Base-by-base conservation (phyloP, 2,888 invertebrate genomes). In the Ecdyonurus torrentis region DNA sequence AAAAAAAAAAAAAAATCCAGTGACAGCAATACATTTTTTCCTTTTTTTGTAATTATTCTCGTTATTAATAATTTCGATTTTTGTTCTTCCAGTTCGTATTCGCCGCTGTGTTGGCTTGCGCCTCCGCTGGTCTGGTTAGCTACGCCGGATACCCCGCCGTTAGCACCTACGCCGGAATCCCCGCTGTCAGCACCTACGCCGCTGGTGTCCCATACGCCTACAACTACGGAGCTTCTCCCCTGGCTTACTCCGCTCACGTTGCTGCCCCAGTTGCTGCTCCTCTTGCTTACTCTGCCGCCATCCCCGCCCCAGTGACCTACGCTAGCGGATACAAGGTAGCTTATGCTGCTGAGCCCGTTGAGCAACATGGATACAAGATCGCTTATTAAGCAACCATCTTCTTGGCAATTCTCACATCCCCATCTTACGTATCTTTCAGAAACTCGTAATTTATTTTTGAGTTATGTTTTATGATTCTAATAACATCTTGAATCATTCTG, bases 291-390 rank as follows among this genome's bases (percentile, higher is more conserved):
- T 63, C 66, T 64, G 67, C 22, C 69, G 64, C 67, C 66, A 64
- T 66, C 58, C 65, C 68, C 60, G 67, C 68, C 58, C 68, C 70
- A 60, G 66, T 69, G 67, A 65, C 67, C 64, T 70, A 70, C 67
- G 65, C 67, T 61, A 66, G 69, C 52, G 71, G 71, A 63, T 70
- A 70, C 69, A 64, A 67, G 64, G 68, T 70, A 60, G 62, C 69
- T 61, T 68, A 69, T 66, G 64, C 65, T 58, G 68, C 68, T 18
- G 72, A 74, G 53, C 74, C 75, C 10, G 69, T 72, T 52, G 73
- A 74, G 70, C 70, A 72, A 65, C 73, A 73, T 65, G 71, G 73
- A 61, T 74, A 73, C 68, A 67, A 66, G 52, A 63, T 63, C 63
- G 59, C 58, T 50, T 63, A 63, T 59, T 63, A 59, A 52, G n/a